These are phyloP conservation scores for Porites lutea DNA, from an alignment of 64 coral and sea anemone genomes.

Conservation along the genomic window DNA sequence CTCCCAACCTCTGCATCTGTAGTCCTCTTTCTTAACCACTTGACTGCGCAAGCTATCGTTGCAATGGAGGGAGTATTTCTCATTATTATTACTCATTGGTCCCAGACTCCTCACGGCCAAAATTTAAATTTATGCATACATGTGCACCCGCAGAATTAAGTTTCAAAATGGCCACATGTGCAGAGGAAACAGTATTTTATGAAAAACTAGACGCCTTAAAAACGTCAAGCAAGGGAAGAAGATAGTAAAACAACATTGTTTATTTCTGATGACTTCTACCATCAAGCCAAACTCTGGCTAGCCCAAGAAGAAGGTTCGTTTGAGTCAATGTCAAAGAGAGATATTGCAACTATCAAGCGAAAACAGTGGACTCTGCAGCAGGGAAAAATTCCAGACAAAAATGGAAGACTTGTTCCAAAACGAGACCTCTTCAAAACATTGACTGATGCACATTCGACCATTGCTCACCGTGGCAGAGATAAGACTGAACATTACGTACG, in stretches of 20 bases:
- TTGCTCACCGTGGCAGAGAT: background rate
- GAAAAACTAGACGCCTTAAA: background rate
- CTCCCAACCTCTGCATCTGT: constrained; percentile 65
- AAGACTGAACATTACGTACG: too few species aligned
- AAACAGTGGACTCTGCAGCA: background rate
- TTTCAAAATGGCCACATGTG: background rate
- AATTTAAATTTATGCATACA: constrained; percentile 25
- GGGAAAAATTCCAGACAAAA: constrained; percentile 3
- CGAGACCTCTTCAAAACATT: constrained; percentile 6
- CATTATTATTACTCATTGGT: constrained; percentile 54
- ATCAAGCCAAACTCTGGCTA: background rate
- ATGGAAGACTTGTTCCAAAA: constrained; percentile 11
- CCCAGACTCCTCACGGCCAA: constrained; percentile 63
- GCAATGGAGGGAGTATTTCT: constrained; percentile 34
- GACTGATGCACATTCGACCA: background rate
- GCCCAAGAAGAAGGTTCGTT: background rate
- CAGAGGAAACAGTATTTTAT: background rate
- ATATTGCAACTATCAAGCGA: too few species aligned
- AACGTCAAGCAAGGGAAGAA: too few species aligned
- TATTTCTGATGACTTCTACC: too few species aligned
- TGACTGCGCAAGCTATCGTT: constrained; percentile 1
- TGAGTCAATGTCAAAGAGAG: too few species aligned
- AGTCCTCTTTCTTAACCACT: constrained; percentile 39
- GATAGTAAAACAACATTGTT: too few species aligned
- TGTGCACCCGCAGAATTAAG: background rate